These are phyloP conservation scores for Sarotherodon lohbergeri DNA, from an alignment of 2,113 vertebrate genomes.

Conservation along the genomic window DNA sequence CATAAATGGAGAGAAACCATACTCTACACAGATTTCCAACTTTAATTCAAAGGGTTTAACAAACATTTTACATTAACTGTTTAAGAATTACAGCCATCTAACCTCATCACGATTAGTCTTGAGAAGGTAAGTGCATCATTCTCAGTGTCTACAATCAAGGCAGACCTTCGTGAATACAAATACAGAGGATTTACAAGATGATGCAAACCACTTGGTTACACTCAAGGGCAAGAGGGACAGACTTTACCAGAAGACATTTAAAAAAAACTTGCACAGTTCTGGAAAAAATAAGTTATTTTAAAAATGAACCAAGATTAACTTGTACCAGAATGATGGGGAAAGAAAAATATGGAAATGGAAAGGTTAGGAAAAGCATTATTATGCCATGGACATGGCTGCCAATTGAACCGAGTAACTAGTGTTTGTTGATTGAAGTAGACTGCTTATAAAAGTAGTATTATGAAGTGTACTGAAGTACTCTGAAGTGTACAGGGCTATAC, in stretches of 20 bases:
- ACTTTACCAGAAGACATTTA: background rate
- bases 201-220: background rate
- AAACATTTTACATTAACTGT: background rate
- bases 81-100: background rate
- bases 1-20: background rate
- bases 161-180: background rate
- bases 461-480: background rate
- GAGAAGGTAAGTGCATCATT: background rate
- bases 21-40: background rate
- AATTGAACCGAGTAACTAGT: background rate
- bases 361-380: background rate
- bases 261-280: background rate
- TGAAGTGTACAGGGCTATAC: background rate
- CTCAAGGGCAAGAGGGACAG: background rate
- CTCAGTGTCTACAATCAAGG: background rate
- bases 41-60: background rate
- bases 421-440: background rate
- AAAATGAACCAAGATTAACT: background rate
- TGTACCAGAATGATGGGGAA: background rate
- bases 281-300: background rate
- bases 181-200: background rate
- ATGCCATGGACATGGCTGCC: background rate
- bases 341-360: background rate
- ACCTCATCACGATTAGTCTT: background rate
- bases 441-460: background rate